These are phyloP conservation scores for Ceratoteleas bidentatus DNA, from an alignment of 1,140 invertebrate species.

Conservation along the genomic window DNA sequence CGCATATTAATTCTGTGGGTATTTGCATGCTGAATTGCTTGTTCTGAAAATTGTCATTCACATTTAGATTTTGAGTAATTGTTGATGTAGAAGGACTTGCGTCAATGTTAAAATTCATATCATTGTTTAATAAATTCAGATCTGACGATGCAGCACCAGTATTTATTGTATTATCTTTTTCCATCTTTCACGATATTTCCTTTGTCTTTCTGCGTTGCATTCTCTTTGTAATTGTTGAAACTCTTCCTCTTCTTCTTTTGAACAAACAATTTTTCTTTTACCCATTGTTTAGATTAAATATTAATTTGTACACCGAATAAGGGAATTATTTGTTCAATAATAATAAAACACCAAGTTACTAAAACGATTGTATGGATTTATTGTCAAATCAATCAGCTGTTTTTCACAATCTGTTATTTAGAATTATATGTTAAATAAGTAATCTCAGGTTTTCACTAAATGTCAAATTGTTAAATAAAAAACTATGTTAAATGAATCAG, in stretches of 20 bases:
- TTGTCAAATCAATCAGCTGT: neutral
- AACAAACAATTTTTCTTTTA: neutral
- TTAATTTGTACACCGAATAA: neutral
- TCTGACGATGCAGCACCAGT: neutral
- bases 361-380: neutral
- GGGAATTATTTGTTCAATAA: no score
- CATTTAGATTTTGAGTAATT: neutral
- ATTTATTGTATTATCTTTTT: neutral
- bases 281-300: neutral
- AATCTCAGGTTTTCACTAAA: no score
- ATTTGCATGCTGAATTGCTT: neutral
- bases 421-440: neutral
- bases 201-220: neutral
- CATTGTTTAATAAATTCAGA: no score
- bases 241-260: neutral
- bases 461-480: no score
- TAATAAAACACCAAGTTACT: neutral
- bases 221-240: neutral
- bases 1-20: neutral
- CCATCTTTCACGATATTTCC: neutral
- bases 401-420: neutral
- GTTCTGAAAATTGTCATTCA: neutral
- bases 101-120: neutral
- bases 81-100: neutral
- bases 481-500: no score